Evolutionary conservation across 2,888 invertebrate species (phyloP), one percentile per base, ranked within the genome.

Genomic region (Nasonia oneida): DNA sequence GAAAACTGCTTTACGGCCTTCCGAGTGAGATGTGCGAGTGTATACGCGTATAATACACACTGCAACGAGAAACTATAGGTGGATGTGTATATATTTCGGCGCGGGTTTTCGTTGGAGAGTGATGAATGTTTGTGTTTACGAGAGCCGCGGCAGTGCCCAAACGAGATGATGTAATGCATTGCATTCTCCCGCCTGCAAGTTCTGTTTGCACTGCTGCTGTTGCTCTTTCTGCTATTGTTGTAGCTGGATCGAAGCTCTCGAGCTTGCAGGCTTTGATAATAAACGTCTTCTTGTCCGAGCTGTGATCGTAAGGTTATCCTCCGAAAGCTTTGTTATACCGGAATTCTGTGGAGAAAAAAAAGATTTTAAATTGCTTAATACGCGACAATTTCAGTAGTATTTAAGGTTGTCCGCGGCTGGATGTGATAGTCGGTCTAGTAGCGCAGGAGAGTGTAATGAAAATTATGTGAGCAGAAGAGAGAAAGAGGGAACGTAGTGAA

Each of bases 81-180:
- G 3, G 37, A 37, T 53, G 61, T 23, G 12, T 23, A 29, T 29
- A 61, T 23, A 61, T 61, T 61, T 61, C 61, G 61, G 61, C 23
- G 61, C 23, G 29, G n/a, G 61, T 61, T 61, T 61, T 61, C 61
- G 61, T 61, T 23, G n/a, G 61, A 61, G 23, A n/a, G 61, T 61
- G n/a, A 61, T 61, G 61, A 61, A 61, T 61, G 61, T 61, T 61
- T 61, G 61, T 61, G 29, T 61, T 61, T 61, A 61, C 61, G 61
- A 61, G 61, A 61, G 61, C 53, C 53, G 37, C 37, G 3, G 53
- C 53, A 1, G 18, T 2, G 15, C 8, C 23, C 61, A 61, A 61
- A 61, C 61, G 61, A 61, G 61, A 61, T 61, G 61, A 61, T 61
- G 61, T 61, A 61, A 61, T 61, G 61, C 61, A 61, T 61, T 61